Conservation (phyloP, 2,113 vertebrate genomes). For the Anoura caudifer region DNA sequence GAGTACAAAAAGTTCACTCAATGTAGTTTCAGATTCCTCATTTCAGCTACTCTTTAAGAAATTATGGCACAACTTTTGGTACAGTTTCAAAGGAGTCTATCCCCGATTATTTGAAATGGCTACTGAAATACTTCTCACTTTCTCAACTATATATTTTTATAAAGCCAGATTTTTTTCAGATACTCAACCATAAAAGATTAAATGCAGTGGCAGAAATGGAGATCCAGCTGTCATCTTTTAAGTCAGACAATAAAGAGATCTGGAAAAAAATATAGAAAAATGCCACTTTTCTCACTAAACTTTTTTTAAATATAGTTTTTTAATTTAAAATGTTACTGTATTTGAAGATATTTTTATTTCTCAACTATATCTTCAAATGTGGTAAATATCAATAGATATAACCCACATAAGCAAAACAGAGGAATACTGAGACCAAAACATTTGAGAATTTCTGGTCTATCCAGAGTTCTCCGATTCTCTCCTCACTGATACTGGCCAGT, state of each 20-base stretch:
- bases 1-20: background rate
- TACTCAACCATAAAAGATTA: background rate
- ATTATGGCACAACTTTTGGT: background rate
- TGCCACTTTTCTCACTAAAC: background rate
- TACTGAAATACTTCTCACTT: background rate
- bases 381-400: background rate
- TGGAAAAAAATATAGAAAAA: background rate
- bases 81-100: background rate
- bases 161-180: slow-evolving; percentile 16
- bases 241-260: background rate
- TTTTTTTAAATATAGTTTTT: slow-evolving; percentile 11
- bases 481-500: background rate
- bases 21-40: background rate
- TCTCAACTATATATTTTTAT: background rate
- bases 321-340: slow-evolving; percentile 2
- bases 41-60: background rate
- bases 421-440: background rate
- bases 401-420: background rate
- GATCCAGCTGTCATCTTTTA: background rate
- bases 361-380: background rate
- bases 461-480: background rate
- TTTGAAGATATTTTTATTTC: background rate
- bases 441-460: background rate
- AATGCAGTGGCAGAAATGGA: background rate
- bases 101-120: background rate